Evolutionary conservation across 1,140 invertebrate genomes (phyloP), one percentile per base, ranked within the genome.

Genomic region (Forficula auricularia): DNA sequence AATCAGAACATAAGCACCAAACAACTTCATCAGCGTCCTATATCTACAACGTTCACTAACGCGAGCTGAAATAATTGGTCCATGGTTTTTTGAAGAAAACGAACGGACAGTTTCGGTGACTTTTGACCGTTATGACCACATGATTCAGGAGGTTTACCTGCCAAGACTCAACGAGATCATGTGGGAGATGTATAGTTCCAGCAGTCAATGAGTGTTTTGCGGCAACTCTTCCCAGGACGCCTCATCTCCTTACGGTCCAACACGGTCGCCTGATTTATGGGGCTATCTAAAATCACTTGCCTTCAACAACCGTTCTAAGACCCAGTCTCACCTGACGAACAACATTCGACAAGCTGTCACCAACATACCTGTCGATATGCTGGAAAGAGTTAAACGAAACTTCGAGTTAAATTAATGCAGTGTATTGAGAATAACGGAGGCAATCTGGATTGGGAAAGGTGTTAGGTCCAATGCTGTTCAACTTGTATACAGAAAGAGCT

Each of bases 11-110:
- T 27, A 27, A 27, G 22, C 10, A 4, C 22, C 22, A 27, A 10
- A 27, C 22, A 27, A 27, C 22, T 27, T 27, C 22, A 27, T 27
- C 4, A 27, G 22, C 22, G 4, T 27, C 22, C 22, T 27, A 6
- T 10, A 27, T 27, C 10, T 10, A 27, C 22, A 27, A 27, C 22
- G 22, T 27, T 27, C 18, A 10, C n/a, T 43, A 37, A 19, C 37
- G 32, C 14, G 12, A 34, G 30, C 27, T 39, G 37, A 31, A 12
- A 44, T 44, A 27, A 40, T 48, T 38, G 46, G 46, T 48, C 38
- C 42, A 32, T 48, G 37, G 13, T 44, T 48, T 44, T 48, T 38
- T 20, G 46, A 39, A 34, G 38, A 41, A 48, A 32, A 44, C 30
- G 35, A 44, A 33, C 14, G 19, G 10, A 13, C 39, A 37, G 36